Base-by-base conservation (phyloP, 1,140 invertebrate species). In the Ips typographus region DNA sequence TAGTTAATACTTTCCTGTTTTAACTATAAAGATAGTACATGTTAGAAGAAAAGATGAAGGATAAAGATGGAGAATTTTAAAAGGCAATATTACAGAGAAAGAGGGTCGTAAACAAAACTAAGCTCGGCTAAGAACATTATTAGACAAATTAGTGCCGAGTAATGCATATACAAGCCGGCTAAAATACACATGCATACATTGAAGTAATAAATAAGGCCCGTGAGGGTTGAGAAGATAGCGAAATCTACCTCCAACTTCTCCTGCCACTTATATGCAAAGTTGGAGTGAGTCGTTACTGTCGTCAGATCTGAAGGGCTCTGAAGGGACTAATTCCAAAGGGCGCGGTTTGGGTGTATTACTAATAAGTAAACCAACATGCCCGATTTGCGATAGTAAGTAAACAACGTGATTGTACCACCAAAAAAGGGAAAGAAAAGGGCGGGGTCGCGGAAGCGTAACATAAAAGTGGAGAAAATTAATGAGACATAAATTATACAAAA, bases 401-500 rank as follows among this genome's bases (percentile, higher is more conserved):
- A 22, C 22, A 22, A 22, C 22, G 22, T 22, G 22, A 22, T 22
- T 22, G 22, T 22, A 22, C 22, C 22, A 22, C 22, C 22, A 22
- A 22, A 22, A 22, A 22, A 22, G 22, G 22, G 22, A 22, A 22
- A 49, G 44, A 49, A 49, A 49, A 49, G 44, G 44, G 44, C 44
- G 44, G 44, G 44, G 22, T 47, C 2, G 44, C 44, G 44, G 44
- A 49, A 49, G 44, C 44, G 22, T 49, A 49, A 49, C 44, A 49
- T 49, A 1, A 49, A 49, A 49, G 44, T 49, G 44, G 52, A 36
- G 51, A 63, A 68, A 71, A 70, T 73, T 71, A 73, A 73, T 73
- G 72, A 70, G 58, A 71, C 64, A 73, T 73, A 73, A 73, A 73
- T 73, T 71, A 71, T 71, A 73, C 65, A 73, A 71, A 71, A 73